These are phyloP conservation scores for Orthosia incerta DNA, from an alignment of 2,888 invertebrate genomes.

Conservation along the genomic window DNA sequence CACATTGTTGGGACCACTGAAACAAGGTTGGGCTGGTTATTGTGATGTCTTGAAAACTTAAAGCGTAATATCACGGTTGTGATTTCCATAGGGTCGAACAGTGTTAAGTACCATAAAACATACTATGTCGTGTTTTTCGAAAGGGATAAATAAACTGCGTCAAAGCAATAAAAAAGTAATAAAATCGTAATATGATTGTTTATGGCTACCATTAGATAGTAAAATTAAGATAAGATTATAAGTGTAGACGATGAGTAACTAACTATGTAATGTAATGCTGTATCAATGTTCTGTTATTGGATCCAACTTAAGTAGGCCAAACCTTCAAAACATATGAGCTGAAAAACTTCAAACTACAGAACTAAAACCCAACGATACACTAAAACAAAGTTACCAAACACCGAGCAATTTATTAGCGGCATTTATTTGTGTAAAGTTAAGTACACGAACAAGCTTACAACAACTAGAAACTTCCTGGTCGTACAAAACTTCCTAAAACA, in stretches of 20 bases:
- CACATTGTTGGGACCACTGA: slow-evolving; percentile 64
- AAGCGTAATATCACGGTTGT: background rate
- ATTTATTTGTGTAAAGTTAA: slow-evolving; percentile 59
- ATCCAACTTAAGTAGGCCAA: background rate
- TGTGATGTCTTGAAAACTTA: background rate
- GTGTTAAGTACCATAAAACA: background rate
- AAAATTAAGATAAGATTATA: slow-evolving; percentile 37
- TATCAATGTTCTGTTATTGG: background rate
- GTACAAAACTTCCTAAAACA: slow-evolving; percentile 73
- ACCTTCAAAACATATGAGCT: background rate
- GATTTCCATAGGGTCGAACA: background rate
- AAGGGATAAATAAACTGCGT: slow-evolving; percentile 2
- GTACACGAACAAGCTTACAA: slow-evolving; percentile 48
- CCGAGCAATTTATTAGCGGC: slow-evolving; percentile 31
- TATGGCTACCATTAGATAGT: slow-evolving; percentile 28
- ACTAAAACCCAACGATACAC: slow-evolving; percentile 5
- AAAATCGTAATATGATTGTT: slow-evolving; percentile 36
- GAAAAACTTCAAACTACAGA: slow-evolving; percentile 4
- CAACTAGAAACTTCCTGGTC: slow-evolving; percentile 61
- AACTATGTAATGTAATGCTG: slow-evolving; percentile 4
- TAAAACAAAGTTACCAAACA: slow-evolving; percentile 28
- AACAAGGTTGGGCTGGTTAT: slow-evolving; percentile 37
- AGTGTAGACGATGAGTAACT: slow-evolving; percentile 5
- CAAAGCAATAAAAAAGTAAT: slow-evolving; percentile 16
- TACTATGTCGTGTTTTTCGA: background rate